Percentiles rank a stretch among this genome's conserved stretches.
These are phyloP conservation scores for Apamea epomidion DNA, from an alignment of 2,888 invertebrate genomes.

Conservation along the genomic window DNA sequence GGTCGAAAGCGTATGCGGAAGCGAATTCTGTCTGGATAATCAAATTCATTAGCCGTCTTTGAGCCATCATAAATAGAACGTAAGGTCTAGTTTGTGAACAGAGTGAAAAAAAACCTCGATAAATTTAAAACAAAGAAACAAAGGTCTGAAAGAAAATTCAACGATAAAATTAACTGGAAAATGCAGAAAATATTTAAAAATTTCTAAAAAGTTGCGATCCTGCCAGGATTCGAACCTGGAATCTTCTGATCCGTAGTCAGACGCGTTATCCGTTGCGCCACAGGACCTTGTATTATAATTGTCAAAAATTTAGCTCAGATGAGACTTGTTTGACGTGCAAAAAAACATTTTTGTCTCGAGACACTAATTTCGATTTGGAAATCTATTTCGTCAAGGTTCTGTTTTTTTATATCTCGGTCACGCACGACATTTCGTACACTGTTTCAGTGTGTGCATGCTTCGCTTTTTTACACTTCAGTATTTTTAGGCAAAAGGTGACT, in stretches of 20 bases:
- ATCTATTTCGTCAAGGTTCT: constrained; percentile 40
- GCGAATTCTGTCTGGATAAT: constrained; percentile 83
- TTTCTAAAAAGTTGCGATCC: constrained; percentile 72
- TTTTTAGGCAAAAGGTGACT: constrained; percentile 20
- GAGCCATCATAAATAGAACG: constrained; percentile 76
- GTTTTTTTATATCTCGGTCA: constrained; percentile 21
- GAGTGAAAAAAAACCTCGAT: not conserved
- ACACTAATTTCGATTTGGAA: constrained; percentile 26
- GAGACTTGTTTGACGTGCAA: not conserved
- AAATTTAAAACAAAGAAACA: not conserved
- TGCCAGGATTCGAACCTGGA: constrained; percentile 93
- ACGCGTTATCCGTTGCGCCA: constrained; percentile 93
- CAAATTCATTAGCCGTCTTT: constrained; percentile 86
- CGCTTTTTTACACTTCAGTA: constrained; percentile 13
- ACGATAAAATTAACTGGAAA: not conserved
- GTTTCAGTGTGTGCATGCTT: constrained; percentile 11
- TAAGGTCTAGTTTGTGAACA: constrained; percentile 65
- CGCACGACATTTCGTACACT: constrained; percentile 7
- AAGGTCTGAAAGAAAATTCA: not conserved
- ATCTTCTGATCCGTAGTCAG: constrained; percentile 94
- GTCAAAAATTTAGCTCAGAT: constrained; percentile 18
- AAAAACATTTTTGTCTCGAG: not conserved
- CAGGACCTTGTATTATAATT: constrained; percentile 74
- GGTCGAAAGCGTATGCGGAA: constrained; percentile 75
- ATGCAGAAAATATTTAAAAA: not conserved